Evolutionary conservation across 2,797 vertebrate genomes (phyloP), one percentile per base, ranked within the genome.

Genomic region (Valencia hispanica): DNA sequence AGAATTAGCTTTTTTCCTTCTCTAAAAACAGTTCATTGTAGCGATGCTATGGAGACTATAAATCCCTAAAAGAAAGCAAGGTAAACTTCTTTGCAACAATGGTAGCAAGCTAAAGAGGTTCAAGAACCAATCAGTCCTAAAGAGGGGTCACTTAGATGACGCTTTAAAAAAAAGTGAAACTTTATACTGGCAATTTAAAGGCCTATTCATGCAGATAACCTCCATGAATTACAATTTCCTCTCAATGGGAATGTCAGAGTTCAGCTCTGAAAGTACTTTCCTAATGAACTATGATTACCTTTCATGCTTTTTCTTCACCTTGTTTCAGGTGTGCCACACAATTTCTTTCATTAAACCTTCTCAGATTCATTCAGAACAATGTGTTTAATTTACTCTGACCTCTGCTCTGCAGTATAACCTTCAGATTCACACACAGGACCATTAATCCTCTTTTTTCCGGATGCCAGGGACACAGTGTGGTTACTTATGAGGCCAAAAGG

Each of bases 201-300:
- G 77, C 50, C 43, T 81, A 86, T 79, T 82, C 86, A 86, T 43
- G 36, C 78, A 65, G 55, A 79, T 86, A 76, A 68, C 59, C 45
- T 79, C 51, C 32, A 69, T 41, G 12, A 82, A 91, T 86, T 89
- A 84, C 88, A 78, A 90, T 92, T 88, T 79, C 59, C 71, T 57
- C 61, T 30, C 12, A 53, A 82, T 84, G 79, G 53, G 70, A 82
- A 82, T 65, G 80, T 90, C 82, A 82, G 80, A 81, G 78, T 82
- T 89, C 66, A 88, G 86, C 91, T 87, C 77, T 74, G 72, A 73
- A 87, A 88, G 83, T 87, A 84, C 69, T 75, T 91, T 89, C 86
- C 79, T 84, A 90, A 92, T 91, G 78, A 92, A 85, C 75, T 73
- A 32, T 87, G 87, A 93, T 92, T 88, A 91, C 86, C 84, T 87